Percentiles rank a stretch among this genome's conserved stretches.
phyloP scores from a whole-genome alignment of 2,797 vertebrate genomes.

The Galago senegalensis region DNA sequence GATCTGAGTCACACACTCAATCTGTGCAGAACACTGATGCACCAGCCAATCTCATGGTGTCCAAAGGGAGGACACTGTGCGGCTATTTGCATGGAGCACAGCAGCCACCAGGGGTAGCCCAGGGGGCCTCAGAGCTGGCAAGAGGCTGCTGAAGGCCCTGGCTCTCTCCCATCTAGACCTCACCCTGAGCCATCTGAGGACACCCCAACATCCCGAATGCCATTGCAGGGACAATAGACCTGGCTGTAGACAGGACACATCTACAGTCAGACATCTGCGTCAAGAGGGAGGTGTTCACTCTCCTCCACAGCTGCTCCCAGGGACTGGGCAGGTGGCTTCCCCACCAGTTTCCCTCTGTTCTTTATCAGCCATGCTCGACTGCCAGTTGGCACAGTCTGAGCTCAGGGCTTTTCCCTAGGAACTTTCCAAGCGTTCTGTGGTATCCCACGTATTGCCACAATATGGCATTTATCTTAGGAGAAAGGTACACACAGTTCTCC shows the following conservation, averaged over 20 bases:
- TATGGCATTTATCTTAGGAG: neutral
- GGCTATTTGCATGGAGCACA: neutral
- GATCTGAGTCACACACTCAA: neutral
- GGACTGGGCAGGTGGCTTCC: neutral
- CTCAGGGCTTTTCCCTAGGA: neutral
- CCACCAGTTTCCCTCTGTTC: neutral
- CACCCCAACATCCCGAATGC: neutral
- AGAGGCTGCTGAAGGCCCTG: neutral
- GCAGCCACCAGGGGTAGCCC: rapidly evolving
- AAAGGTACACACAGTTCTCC: neutral
- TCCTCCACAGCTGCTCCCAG: neutral
- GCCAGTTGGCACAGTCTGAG: neutral
- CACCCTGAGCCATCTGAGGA: neutral
- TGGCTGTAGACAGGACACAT: neutral
- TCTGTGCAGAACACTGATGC: neutral
- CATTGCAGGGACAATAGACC: too few relatives aligned
- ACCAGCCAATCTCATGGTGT: neutral
- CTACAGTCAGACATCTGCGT: neutral
- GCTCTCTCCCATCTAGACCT: neutral
- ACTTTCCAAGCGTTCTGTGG: neutral
- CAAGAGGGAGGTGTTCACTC: neutral
- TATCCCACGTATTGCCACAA: neutral
- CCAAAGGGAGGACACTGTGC: neutral
- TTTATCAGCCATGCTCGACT: neutral
- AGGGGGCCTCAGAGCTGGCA: too few relatives aligned